phyloP scores from a whole-genome alignment of 1,140 invertebrate species.

The Drosophila seguyi region DNA sequence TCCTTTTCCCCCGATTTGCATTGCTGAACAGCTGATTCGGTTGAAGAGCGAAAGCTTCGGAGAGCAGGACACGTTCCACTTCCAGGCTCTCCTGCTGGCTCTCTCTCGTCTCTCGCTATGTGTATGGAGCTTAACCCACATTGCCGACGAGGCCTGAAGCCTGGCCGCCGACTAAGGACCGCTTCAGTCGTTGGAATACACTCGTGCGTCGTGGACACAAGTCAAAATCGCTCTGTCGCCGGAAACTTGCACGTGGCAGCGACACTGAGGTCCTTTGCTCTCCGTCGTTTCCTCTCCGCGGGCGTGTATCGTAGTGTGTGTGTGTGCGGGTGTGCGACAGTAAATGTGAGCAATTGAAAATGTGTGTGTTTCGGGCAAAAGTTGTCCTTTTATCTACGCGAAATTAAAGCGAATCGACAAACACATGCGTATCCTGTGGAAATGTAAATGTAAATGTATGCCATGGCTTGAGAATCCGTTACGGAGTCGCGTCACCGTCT shows the following conservation, averaged over 20 bases:
- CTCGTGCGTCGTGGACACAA: constrained; percentile 78
- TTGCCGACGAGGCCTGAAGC: constrained; percentile 47
- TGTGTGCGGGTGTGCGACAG: constrained; percentile 18
- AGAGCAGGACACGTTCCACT: constrained; percentile 63
- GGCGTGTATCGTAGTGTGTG: constrained; percentile 16
- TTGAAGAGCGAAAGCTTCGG: constrained; percentile 38
- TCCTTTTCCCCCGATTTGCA: not conserved
- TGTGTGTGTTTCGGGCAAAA: constrained; percentile 47
- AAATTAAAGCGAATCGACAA: constrained; percentile 43
- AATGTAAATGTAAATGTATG: constrained; percentile 39
- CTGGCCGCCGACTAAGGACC: constrained; percentile 45
- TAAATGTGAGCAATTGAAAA: constrained; percentile 57
- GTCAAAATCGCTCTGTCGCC: constrained; percentile 31
- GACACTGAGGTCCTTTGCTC: constrained; percentile 23
- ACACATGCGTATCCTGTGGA: constrained; percentile 17
- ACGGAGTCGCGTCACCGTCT: constrained; percentile 36
- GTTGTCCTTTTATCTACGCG: constrained; percentile 47
- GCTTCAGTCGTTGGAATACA: constrained; percentile 82
- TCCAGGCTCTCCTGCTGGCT: constrained; percentile 41
- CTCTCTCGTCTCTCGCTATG: not conserved
- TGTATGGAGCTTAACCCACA: constrained; percentile 66
- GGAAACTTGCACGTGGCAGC: constrained; percentile 56
- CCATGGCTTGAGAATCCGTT: constrained; percentile 32
- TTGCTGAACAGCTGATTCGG: constrained; percentile 56
- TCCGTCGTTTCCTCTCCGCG: constrained; percentile 8